Percentiles rank a stretch among this genome's conserved stretches.
Conservation (phyloP, 2,797 vertebrate species). For the Lutjanus campechanus region DNA sequence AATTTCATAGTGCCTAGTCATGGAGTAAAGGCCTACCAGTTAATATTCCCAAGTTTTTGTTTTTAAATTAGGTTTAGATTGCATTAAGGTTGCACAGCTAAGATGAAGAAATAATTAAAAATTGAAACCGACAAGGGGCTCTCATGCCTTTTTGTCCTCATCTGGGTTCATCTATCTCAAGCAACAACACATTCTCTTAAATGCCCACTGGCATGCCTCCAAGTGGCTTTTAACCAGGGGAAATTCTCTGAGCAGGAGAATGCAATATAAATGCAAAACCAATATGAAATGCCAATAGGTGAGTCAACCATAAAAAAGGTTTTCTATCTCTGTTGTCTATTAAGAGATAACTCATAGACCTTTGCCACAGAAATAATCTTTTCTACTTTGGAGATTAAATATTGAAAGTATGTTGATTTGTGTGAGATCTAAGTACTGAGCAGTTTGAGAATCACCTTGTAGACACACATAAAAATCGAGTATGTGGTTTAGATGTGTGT, state of each 20-base stretch:
- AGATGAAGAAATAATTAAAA: slow-evolving; percentile 40
- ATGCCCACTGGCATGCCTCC: slow-evolving; percentile 56
- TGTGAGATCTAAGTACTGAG: slow-evolving; percentile 15
- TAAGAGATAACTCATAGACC: slow-evolving; percentile 37
- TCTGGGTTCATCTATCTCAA: slow-evolving; percentile 48
- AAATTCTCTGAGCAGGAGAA: slow-evolving; percentile 35
- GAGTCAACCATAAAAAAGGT: slow-evolving; percentile 41
- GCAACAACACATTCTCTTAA: slow-evolving; percentile 48
- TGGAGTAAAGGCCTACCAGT: background rate
- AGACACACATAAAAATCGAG: background rate
- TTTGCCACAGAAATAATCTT: slow-evolving; percentile 32
- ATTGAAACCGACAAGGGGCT: slow-evolving; percentile 41
- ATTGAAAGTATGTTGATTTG: slow-evolving; percentile 19
- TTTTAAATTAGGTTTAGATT: slow-evolving; percentile 30
- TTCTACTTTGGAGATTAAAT: slow-evolving; percentile 37
- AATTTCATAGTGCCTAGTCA: background rate
- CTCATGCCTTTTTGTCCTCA: slow-evolving; percentile 49
- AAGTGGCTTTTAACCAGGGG: slow-evolving; percentile 65
- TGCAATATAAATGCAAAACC: slow-evolving; percentile 63
- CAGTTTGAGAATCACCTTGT: slow-evolving; percentile 1
- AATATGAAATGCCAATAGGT: slow-evolving; percentile 60
- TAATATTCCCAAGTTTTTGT: slow-evolving; percentile 12
- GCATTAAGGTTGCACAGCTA: slow-evolving; percentile 41
- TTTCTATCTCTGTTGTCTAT: slow-evolving; percentile 36
- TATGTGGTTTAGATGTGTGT: background rate